A percentile compares a stretch with the other conserved stretches of the same genome.
These are phyloP conservation scores for Penaeus vannamei DNA, from an alignment of 1,140 invertebrate genomes.

Conservation along the genomic window DNA sequence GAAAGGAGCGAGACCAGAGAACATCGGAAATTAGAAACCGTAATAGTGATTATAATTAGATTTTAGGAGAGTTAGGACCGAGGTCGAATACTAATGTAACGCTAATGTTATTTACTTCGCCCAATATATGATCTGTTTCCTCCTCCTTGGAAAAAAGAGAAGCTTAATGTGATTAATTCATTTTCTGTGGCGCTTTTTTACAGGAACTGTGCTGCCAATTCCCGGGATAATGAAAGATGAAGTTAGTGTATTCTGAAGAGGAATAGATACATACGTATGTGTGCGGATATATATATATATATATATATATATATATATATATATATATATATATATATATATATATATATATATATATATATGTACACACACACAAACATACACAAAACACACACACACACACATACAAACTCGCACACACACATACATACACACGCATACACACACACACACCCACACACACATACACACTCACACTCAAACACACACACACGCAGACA, in stretches of 20 bases:
- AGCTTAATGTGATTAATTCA: no score
- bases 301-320: conserved; percentile 31
- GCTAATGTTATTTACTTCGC: no score
- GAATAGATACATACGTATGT: not conserved
- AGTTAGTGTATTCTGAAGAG: not conserved
- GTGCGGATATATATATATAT: not conserved
- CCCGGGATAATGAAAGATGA: not conserved
- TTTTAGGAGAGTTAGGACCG: no score
- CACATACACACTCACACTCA: not conserved
- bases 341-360: conserved; percentile 29
- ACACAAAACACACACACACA: conserved; percentile 21
- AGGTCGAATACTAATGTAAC: no score
- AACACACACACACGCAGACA: not conserved
- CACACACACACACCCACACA: not conserved
- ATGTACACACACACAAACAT: conserved; percentile 16
- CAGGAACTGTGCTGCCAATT: no score
- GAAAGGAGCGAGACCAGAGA: no score
- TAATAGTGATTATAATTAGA: no score
- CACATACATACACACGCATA: not conserved
- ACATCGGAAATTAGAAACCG: no score
- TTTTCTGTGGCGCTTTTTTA: no score
- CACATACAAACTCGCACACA: conserved; percentile 18
- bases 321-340: conserved; percentile 32
- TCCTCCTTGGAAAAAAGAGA: no score
- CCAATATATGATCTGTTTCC: no score